These are phyloP conservation scores for Heliconius ethilla DNA, from an alignment of 2,888 invertebrate species.

Conservation along the genomic window DNA sequence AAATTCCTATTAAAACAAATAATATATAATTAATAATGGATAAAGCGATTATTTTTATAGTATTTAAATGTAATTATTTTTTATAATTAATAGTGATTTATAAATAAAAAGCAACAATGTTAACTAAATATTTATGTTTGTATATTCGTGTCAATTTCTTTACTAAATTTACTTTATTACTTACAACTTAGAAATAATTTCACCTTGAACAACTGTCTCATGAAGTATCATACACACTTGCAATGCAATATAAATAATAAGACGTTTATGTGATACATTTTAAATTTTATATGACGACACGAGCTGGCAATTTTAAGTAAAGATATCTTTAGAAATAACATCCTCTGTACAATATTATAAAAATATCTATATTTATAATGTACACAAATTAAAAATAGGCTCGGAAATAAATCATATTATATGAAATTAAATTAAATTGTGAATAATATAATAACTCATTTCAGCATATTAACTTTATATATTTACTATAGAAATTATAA, in stretches of 20 bases:
- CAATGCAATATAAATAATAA: neutral
- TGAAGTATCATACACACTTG: neutral
- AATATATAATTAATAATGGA: neutral
- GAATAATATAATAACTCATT: neutral
- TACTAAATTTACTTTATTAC: neutral
- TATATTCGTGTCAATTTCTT: neutral
- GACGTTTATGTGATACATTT: slow-evolving; percentile 37
- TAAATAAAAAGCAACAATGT: neutral
- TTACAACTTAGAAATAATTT: too few species aligned
- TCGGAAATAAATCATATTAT: neutral
- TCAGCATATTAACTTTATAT: neutral
- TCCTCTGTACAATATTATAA: slow-evolving; percentile 24
- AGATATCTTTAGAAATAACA: slow-evolving; percentile 42
- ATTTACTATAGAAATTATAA: neutral
- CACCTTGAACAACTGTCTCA: too few species aligned
- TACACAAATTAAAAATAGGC: neutral
- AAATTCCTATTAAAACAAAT: slow-evolving; percentile 19
- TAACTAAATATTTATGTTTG: neutral
- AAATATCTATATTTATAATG: neutral
- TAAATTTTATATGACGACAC: slow-evolving; percentile 37
- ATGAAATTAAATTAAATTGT: neutral
- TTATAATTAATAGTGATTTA: neutral
- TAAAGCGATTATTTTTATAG: neutral
- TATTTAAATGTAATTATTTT: neutral
- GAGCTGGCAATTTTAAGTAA: slow-evolving; percentile 34